Evolutionary conservation across 2,113 vertebrate genomes (phyloP).

Genomic region (Triplophysa siluroides): DNA sequence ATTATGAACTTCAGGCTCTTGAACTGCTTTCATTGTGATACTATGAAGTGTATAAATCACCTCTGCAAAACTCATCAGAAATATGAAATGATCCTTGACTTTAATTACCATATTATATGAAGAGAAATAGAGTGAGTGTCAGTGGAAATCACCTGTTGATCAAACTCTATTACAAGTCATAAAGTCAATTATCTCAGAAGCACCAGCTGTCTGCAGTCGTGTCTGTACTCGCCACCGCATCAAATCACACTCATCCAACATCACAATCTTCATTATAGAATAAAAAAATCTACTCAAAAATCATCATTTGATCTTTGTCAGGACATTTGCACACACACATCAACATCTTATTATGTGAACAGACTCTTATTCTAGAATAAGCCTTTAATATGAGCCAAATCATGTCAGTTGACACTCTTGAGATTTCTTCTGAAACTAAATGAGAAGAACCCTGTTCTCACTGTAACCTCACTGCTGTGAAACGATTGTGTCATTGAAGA

Average conservation of each 20-base stretch:
- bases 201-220: slow-evolving; percentile 39
- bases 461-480: too few species aligned
- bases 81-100: slow-evolving; percentile 20
- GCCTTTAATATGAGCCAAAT: slow-evolving; percentile 27
- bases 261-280: not conserved
- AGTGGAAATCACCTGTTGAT: slow-evolving; percentile 13
- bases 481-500: not conserved
- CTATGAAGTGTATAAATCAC: not conserved
- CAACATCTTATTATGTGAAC: slow-evolving; percentile 9
- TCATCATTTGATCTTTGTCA: too few species aligned
- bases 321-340: not conserved
- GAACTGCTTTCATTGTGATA: slow-evolving; percentile 6
- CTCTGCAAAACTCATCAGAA: slow-evolving; percentile 1
- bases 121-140: not conserved
- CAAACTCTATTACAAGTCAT: slow-evolving; percentile 1
- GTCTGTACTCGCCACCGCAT: slow-evolving; percentile 18
- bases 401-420: slow-evolving; percentile 4
- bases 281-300: too few species aligned
- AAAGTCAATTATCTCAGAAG: slow-evolving; percentile 56
- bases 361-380: slow-evolving; percentile 19
- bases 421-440: too few species aligned
- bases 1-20: not conserved
- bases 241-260: slow-evolving; percentile 34
- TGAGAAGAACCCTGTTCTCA: too few species aligned
- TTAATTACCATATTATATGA: not conserved